A percentile compares a stretch with the other conserved stretches of the same genome.
Evolutionary conservation across 2,113 vertebrate genomes (phyloP).

Genomic region (Brachionichthys hirsutus): DNA sequence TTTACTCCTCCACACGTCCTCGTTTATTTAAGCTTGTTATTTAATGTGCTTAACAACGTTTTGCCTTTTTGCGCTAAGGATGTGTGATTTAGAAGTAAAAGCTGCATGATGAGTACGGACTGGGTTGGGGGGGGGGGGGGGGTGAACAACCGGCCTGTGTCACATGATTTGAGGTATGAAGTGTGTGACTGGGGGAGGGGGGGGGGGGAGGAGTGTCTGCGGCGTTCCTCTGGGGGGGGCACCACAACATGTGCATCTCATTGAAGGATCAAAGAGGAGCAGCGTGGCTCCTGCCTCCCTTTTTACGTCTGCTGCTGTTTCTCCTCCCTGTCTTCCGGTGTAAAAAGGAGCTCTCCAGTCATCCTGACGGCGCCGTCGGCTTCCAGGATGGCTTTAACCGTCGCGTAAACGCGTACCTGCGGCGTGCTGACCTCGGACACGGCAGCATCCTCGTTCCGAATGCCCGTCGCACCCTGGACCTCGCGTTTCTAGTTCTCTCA

Average conservation of each 20-base stretch:
- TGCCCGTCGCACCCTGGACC: too few relatives aligned
- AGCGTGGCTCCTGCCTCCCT: slow-evolving; percentile 36
- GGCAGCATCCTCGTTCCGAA: neutral
- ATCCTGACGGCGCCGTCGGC: slow-evolving; percentile 24
- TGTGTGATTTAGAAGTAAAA: too few relatives aligned
- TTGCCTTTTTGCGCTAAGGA: too few relatives aligned
- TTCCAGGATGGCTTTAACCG: slow-evolving; percentile 39
- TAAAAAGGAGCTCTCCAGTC: slow-evolving; percentile 1
- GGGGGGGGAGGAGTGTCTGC: slow-evolving; percentile 18
- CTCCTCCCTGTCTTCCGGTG: slow-evolving; percentile 20
- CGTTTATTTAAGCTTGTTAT: too few relatives aligned
- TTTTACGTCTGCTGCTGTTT: slow-evolving; percentile 19
- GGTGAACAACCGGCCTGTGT: neutral
- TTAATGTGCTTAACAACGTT: too few relatives aligned
- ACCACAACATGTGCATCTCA: slow-evolving; percentile 65
- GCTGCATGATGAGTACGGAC: neutral
- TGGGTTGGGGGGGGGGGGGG: neutral
- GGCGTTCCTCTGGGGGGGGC: slow-evolving; percentile 21
- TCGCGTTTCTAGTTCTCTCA: neutral
- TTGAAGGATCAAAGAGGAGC: slow-evolving; percentile 70
- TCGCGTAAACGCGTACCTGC: slow-evolving; percentile 44
- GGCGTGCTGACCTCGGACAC: slow-evolving; percentile 35
- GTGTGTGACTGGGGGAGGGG: neutral
- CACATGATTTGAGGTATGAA: slow-evolving; percentile 1
- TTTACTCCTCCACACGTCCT: too few relatives aligned